Conservation (phyloP, 2,113 vertebrate species). For the Casuarius casuarius region DNA sequence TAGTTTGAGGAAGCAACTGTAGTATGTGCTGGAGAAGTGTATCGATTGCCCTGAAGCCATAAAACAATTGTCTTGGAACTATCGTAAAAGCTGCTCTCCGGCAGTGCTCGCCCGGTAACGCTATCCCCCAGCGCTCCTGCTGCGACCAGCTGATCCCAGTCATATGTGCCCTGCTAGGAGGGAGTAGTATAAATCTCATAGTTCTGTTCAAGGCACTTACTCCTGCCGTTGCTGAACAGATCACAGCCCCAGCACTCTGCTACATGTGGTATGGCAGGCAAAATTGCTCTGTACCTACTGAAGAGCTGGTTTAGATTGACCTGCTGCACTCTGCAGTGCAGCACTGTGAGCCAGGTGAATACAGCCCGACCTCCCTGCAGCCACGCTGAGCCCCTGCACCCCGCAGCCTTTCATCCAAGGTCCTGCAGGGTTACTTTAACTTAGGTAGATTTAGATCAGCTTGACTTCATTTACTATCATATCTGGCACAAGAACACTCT, state of each 20-base stretch:
- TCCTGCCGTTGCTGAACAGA: rapidly evolving
- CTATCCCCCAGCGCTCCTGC: background rate
- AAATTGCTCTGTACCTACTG: background rate
- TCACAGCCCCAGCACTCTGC: rapidly evolving
- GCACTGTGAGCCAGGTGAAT: rapidly evolving
- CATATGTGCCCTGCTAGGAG: rapidly evolving
- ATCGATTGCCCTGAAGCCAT: background rate
- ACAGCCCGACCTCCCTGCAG: background rate
- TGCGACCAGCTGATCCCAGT: background rate
- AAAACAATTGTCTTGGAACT: background rate
- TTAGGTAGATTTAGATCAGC: background rate
- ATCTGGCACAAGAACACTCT: background rate
- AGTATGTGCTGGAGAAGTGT: background rate
- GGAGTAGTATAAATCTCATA: background rate
- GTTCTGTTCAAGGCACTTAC: rapidly evolving
- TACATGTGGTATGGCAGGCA: rapidly evolving
- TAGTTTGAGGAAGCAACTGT: background rate
- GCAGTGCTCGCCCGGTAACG: background rate
- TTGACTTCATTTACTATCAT: background rate
- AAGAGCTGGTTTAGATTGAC: rapidly evolving
- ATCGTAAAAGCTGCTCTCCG: background rate
- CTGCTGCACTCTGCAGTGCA: background rate
- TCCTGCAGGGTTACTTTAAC: background rate
- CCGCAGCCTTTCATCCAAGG: background rate
- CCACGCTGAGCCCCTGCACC: rapidly evolving